phyloP scores from a whole-genome alignment of 2,797 vertebrate species.

The Gorsachius magnificus region DNA sequence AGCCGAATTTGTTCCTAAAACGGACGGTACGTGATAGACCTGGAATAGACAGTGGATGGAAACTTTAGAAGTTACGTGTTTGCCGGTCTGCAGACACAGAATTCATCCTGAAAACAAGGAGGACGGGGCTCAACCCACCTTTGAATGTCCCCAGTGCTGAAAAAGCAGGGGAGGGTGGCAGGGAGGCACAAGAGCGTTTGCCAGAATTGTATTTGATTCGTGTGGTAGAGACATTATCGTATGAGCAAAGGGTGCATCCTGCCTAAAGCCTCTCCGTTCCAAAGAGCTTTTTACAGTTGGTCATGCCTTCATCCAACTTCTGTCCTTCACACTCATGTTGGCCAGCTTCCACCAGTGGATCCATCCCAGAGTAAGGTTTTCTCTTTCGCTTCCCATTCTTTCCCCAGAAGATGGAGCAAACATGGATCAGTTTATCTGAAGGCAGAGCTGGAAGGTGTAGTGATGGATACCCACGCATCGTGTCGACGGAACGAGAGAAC shows the following conservation, averaged over 20 bases:
- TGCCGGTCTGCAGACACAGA: not conserved
- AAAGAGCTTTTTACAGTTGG: not conserved
- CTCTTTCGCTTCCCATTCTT: not conserved
- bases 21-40: accelerated
- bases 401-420: not conserved
- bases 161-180: not conserved
- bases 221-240: accelerated
- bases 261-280: not conserved
- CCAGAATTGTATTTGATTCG: not conserved
- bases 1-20: accelerated
- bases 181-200: not conserved
- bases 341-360: not conserved
- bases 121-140: not conserved
- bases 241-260: not conserved
- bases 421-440: accelerated
- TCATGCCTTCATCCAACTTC: not conserved
- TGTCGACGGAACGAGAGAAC: not conserved
- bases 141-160: not conserved
- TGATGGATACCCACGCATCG: not conserved
- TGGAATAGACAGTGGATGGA: not conserved
- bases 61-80: accelerated
- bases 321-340: accelerated
- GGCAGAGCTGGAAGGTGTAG: not conserved
- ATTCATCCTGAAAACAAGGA: not conserved
- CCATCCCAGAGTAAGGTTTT: not conserved